A percentile compares a stretch with the other conserved stretches of the same genome.
Conservation (phyloP, 2,797 vertebrate genomes). For the Natrix natrix region DNA sequence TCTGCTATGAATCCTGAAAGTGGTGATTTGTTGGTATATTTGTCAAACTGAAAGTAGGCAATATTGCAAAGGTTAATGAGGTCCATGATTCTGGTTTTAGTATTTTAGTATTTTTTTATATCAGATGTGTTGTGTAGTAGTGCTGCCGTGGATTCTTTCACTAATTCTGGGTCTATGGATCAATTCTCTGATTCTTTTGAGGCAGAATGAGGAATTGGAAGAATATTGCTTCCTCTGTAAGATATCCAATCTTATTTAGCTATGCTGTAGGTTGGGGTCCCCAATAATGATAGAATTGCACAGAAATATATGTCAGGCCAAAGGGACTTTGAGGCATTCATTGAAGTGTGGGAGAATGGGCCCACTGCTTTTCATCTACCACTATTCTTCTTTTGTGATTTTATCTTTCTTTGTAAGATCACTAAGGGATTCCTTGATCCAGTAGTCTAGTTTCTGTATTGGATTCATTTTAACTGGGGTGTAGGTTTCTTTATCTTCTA, state of each 20-base stretch:
- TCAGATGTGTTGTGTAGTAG: neutral
- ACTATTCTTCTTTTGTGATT: neutral
- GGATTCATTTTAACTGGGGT: neutral
- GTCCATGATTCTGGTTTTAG: neutral
- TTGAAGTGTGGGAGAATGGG: neutral
- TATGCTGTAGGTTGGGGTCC: neutral
- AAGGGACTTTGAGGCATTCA: neutral
- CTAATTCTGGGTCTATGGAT: neutral
- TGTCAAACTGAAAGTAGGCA: too few species aligned
- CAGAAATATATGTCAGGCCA: neutral
- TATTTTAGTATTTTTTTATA: neutral
- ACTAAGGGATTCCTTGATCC: too few species aligned
- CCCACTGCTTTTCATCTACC: neutral
- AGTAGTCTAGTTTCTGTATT: too few species aligned
- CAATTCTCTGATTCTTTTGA: neutral
- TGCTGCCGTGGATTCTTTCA: neutral
- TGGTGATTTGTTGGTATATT: too few species aligned
- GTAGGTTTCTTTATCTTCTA: neutral
- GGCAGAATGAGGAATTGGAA: neutral
- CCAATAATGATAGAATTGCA: neutral
- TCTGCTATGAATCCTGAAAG: too few species aligned
- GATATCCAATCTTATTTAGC: neutral
- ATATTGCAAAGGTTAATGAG: too few species aligned
- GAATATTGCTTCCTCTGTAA: neutral
- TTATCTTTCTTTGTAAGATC: neutral